These are phyloP conservation scores for Lucilia sericata DNA, from an alignment of 1,140 invertebrate genomes.

Conservation along the genomic window DNA sequence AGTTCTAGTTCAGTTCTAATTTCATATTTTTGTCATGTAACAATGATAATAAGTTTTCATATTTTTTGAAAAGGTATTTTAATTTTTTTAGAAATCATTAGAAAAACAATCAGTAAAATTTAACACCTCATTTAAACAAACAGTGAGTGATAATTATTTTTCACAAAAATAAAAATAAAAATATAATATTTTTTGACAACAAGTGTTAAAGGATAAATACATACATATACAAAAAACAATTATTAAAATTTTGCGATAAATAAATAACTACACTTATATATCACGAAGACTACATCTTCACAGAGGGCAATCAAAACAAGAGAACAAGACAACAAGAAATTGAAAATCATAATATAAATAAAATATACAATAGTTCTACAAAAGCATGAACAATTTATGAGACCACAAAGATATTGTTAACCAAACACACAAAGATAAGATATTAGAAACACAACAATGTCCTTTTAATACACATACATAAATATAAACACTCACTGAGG, in stretches of 20 bases:
- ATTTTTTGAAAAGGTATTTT: not conserved
- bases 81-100: not conserved
- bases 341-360: not conserved
- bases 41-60: too few relatives aligned
- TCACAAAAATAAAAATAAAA: not conserved
- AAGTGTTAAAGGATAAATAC: conserved; percentile 15
- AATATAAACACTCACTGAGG: not conserved
- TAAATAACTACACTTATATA: not conserved
- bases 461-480: not conserved
- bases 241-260: not conserved
- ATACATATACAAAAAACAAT: not conserved
- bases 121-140: conserved; percentile 13
- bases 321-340: not conserved
- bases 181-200: not conserved
- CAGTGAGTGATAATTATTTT: conserved; percentile 9
- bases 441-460: not conserved
- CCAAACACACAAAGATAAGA: not conserved
- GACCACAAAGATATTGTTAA: not conserved
- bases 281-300: not conserved
- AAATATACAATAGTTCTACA: not conserved
- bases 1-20: too few relatives aligned
- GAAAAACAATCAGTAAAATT: not conserved
- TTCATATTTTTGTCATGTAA: too few relatives aligned
- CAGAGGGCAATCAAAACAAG: conserved; percentile 1
- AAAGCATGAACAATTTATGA: not conserved